Conservation (phyloP, 2,888 invertebrate species). For the Ceriagrion tenellum region DNA sequence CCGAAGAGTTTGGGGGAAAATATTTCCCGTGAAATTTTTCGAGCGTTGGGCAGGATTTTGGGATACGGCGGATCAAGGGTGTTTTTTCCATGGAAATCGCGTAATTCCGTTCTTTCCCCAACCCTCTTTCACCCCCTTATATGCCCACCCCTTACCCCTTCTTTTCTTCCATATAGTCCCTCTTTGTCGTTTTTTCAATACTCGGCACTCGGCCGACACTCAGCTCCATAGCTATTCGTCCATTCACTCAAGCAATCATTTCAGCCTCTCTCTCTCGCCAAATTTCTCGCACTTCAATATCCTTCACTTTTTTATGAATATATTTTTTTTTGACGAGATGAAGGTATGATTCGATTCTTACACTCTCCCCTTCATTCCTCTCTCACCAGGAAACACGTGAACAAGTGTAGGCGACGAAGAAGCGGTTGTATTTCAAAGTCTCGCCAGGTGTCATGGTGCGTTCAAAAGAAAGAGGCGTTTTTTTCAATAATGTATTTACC, state of each 20-base stretch:
- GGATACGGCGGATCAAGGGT: neutral
- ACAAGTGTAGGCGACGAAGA: neutral
- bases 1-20: neutral
- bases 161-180: neutral
- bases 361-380: neutral
- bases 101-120: neutral
- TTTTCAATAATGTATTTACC: too few species aligned
- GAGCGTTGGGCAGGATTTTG: neutral
- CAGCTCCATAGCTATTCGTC: neutral
- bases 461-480: too few species aligned
- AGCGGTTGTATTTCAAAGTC: too few species aligned
- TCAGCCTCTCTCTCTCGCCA: neutral
- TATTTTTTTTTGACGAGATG: neutral
- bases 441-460: too few species aligned
- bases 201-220: neutral
- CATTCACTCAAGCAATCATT: constrained; percentile 60
- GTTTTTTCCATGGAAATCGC: neutral
- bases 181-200: constrained; percentile 8
- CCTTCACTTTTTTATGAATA: neutral
- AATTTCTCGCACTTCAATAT: neutral
- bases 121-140: neutral
- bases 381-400: neutral
- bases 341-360: neutral
- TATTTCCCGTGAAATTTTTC: neutral
- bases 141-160: too few species aligned